Percentiles rank a stretch among this genome's conserved stretches.
These are phyloP conservation scores for Coreoperca whiteheadi DNA, from an alignment of 2,113 vertebrate species.

Conservation along the genomic window DNA sequence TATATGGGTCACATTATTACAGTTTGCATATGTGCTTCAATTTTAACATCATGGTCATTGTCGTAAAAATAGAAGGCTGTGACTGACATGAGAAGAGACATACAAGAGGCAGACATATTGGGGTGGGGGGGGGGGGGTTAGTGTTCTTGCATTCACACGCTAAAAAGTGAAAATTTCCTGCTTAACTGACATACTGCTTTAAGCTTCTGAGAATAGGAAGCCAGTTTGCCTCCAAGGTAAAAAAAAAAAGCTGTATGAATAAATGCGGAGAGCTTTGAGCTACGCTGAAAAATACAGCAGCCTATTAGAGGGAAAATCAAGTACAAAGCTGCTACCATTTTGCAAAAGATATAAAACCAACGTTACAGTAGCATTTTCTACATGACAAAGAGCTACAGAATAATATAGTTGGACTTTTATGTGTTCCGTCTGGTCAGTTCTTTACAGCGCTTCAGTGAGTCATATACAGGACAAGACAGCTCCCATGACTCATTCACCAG, in stretches of 20 bases:
- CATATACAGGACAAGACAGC: slow-evolving; percentile 58
- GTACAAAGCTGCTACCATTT: slow-evolving; percentile 26
- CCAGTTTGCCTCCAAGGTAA: slow-evolving; percentile 45
- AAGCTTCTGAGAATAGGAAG: slow-evolving; percentile 30
- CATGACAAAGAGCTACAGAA: slow-evolving; percentile 14
- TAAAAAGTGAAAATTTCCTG: slow-evolving; percentile 43
- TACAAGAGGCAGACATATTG: slow-evolving; percentile 34
- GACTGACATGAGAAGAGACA: slow-evolving; percentile 63
- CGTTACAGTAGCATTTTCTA: slow-evolving; percentile 16
- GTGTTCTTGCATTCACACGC: background rate
- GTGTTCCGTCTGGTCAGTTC: slow-evolving; percentile 62
- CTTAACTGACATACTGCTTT: slow-evolving; percentile 36
- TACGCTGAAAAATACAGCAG: slow-evolving; percentile 54
- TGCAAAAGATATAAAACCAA: slow-evolving; percentile 10
- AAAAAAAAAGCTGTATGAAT: slow-evolving; percentile 36
- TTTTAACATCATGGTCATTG: slow-evolving; percentile 43
- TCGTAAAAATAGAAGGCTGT: slow-evolving; percentile 62
- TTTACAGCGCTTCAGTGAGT: slow-evolving; percentile 55
- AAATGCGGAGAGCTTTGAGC: slow-evolving; percentile 43
- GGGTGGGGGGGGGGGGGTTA: background rate
- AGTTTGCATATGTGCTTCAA: slow-evolving; percentile 62
- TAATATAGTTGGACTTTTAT: slow-evolving; percentile 43
- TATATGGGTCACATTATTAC: slow-evolving; percentile 72
- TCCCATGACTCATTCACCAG: slow-evolving; percentile 66
- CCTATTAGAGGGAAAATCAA: slow-evolving; percentile 26